Percentiles rank a stretch among this genome's conserved stretches.
Conservation (phyloP, 2,888 invertebrate species). For the Tinea pellionella region DNA sequence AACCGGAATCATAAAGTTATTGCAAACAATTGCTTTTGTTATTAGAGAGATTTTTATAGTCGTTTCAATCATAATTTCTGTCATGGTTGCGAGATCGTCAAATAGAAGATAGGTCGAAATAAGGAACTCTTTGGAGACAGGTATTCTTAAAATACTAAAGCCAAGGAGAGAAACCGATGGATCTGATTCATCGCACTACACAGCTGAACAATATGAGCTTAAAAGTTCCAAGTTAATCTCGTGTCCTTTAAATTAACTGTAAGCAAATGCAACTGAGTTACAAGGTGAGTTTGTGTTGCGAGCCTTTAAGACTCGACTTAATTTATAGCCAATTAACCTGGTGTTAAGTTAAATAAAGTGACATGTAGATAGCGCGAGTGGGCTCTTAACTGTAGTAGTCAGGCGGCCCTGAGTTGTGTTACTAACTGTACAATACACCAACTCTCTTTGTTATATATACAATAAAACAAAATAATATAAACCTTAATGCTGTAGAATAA, state of each 20-base stretch:
- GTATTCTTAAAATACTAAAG: background rate
- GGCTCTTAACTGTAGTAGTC: constrained; percentile 10
- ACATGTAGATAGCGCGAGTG: constrained; percentile 36
- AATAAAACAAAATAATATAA: background rate
- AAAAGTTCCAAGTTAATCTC: constrained; percentile 5
- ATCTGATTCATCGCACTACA: background rate
- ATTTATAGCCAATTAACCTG: constrained; percentile 65
- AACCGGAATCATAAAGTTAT: too few species aligned
- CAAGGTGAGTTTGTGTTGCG: constrained; percentile 15
- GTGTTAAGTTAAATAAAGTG: constrained; percentile 58
- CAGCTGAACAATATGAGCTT: background rate
- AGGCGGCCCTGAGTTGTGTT: background rate
- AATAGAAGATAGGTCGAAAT: too few species aligned
- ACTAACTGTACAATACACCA: background rate
- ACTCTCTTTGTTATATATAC: background rate
- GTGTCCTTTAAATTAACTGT: constrained; percentile 49
- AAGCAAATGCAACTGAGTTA: constrained; percentile 23
- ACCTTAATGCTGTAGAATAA: background rate
- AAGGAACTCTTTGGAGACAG: too few species aligned
- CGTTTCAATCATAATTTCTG: too few species aligned
- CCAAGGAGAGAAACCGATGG: background rate
- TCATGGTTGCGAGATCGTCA: too few species aligned
- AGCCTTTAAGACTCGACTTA: constrained; percentile 54
- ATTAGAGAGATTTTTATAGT: too few species aligned
- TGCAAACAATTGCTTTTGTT: too few species aligned